phyloP scores from a whole-genome alignment of 2,888 invertebrate species.

The Agonopterix subpropinquella region DNA sequence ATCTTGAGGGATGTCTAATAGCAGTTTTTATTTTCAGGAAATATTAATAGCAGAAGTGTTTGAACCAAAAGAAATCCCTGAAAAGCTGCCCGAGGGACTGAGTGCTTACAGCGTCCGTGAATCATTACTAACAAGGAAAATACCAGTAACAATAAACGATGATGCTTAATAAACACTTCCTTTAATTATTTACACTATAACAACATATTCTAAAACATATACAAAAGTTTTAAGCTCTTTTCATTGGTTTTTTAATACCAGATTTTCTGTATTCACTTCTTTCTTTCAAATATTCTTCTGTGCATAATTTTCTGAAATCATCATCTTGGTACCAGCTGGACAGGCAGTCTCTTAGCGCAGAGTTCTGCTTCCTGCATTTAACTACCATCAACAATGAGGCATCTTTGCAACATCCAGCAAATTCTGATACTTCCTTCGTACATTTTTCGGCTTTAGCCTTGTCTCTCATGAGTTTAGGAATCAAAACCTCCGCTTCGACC shows the following conservation, averaged over 20 bases:
- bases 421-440: conserved; percentile 80
- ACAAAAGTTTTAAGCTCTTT: conserved; percentile 42
- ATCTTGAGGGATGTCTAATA: too few relatives aligned
- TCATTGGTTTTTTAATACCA: conserved; percentile 79
- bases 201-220: conserved; percentile 10
- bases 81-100: conserved; percentile 66
- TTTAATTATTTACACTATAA: conserved; percentile 38
- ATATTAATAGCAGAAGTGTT: conserved; percentile 79
- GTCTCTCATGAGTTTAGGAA: conserved; percentile 92
- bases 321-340: conserved; percentile 85
- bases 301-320: conserved; percentile 83
- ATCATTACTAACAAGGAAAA: conserved; percentile 77
- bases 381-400: conserved; percentile 81
- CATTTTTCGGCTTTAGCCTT: conserved; percentile 89
- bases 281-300: conserved; percentile 86
- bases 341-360: conserved; percentile 81
- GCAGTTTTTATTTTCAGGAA: conserved; percentile 72
- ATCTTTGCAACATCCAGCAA: conserved; percentile 83
- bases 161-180: conserved; percentile 40
- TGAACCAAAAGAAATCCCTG: conserved; percentile 30
- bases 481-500: conserved; percentile 91
- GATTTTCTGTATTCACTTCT: conserved; percentile 88
- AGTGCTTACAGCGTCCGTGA: conserved; percentile 77
- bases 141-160: conserved; percentile 57
- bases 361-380: conserved; percentile 84